These are phyloP conservation scores for Osmoderma eremita DNA, from an alignment of 2,888 invertebrate genomes.

Conservation along the genomic window DNA sequence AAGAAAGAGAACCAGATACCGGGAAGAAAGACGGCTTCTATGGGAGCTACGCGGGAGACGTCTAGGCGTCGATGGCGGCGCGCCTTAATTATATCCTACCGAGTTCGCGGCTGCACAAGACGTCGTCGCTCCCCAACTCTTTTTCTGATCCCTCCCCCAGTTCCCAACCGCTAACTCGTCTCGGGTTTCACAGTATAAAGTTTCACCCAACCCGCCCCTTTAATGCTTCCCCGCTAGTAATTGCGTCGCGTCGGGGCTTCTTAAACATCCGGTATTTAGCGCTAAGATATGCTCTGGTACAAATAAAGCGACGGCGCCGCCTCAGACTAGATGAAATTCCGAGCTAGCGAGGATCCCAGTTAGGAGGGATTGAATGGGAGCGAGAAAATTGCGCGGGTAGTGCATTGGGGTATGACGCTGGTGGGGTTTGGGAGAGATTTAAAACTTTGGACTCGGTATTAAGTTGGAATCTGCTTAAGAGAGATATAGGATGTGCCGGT, in stretches of 20 bases:
- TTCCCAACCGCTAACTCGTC: not conserved
- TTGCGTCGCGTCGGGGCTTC: slow-evolving; percentile 39
- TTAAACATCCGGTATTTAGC: slow-evolving; percentile 53
- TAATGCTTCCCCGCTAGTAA: slow-evolving; percentile 25
- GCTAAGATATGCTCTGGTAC: slow-evolving; percentile 48
- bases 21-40: slow-evolving; percentile 47
- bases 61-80: not conserved
- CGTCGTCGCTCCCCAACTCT: slow-evolving; percentile 49
- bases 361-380: slow-evolving; percentile 45
- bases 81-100: slow-evolving; percentile 61
- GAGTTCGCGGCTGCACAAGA: slow-evolving; percentile 59
- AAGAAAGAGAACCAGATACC: slow-evolving; percentile 45
- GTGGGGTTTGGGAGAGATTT: slow-evolving; percentile 38
- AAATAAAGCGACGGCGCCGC: slow-evolving; percentile 44
- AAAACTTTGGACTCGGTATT: slow-evolving; percentile 41
- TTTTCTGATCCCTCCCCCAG: slow-evolving; percentile 43
- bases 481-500: slow-evolving; percentile 5
- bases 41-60: slow-evolving; percentile 11
- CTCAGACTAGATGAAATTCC: slow-evolving; percentile 46
- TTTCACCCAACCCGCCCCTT: slow-evolving; percentile 48
- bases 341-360: not conserved
- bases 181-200: too few relatives aligned
- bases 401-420: not conserved
- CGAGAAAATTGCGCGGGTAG: slow-evolving; percentile 9
- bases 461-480: slow-evolving; percentile 38